Evolutionary conservation across 2,113 vertebrate species (phyloP).

Genomic region (Marmota monax): DNA sequence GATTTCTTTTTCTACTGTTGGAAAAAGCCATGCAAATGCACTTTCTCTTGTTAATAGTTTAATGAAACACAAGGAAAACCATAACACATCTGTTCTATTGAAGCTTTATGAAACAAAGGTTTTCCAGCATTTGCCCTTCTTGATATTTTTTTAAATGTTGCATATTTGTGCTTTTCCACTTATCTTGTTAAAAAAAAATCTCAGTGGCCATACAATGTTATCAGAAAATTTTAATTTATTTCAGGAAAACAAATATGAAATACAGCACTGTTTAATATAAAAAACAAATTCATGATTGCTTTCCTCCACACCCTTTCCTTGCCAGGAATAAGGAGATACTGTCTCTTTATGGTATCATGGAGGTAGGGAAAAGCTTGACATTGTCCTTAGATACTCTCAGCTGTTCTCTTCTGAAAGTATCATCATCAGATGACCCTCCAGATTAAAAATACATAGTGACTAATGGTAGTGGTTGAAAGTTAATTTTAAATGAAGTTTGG

Average conservation of each 20-base stretch:
- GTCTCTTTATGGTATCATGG: background rate
- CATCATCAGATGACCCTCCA: conserved; percentile 36
- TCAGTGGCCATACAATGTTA: background rate
- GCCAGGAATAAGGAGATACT: background rate
- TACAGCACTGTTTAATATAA: background rate
- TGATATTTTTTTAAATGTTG: conserved; percentile 7
- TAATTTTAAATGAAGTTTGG: conserved; percentile 81
- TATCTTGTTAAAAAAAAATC: background rate
- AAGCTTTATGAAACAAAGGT: background rate
- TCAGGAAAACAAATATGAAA: background rate
- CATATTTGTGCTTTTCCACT: conserved; percentile 12
- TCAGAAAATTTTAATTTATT: background rate
- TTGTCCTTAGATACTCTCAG: conserved; percentile 22
- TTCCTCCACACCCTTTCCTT: background rate
- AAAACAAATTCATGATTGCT: background rate
- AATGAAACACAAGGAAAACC: conserved; percentile 45
- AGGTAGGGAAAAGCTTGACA: background rate
- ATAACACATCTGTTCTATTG: conserved; percentile 36
- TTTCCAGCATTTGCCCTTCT: background rate
- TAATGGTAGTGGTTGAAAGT: conserved; percentile 67
- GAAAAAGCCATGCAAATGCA: conserved; percentile 69
- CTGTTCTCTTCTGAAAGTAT: conserved; percentile 49
- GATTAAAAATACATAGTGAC: conserved; percentile 76
- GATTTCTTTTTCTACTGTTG: conserved; percentile 72
- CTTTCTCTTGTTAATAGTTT: conserved; percentile 68